Conservation (phyloP, 2,113 vertebrate species). For the Ptilorrhoa leucosticta region DNA sequence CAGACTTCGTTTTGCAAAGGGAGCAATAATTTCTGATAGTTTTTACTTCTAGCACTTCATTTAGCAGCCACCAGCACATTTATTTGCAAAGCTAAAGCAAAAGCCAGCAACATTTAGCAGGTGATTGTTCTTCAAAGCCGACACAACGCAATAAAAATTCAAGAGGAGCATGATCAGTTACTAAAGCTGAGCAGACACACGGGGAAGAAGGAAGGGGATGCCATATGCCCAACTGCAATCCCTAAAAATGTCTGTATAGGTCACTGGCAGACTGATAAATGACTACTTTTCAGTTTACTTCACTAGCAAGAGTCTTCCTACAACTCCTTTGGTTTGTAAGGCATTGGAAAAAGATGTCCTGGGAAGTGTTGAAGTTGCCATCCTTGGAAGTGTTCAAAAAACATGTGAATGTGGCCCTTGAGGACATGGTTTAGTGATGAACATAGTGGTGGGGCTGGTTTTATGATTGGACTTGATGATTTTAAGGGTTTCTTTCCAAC, state of each 20-base stretch:
- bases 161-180: background rate
- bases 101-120: background rate
- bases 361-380: rapidly evolving
- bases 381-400: background rate
- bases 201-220: rapidly evolving
- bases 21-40: background rate
- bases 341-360: background rate
- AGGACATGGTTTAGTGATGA: background rate
- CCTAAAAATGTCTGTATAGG: background rate
- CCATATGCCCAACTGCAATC: background rate
- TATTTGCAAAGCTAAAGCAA: background rate
- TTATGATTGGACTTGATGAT: background rate
- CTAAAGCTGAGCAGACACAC: background rate
- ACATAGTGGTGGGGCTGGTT: background rate
- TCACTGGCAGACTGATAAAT: background rate
- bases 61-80: background rate
- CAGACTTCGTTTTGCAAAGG: background rate
- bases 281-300: background rate
- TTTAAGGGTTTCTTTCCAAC: background rate
- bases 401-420: background rate
- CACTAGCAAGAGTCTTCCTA: background rate
- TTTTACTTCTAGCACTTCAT: background rate
- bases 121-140: background rate
- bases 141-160: background rate
- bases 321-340: background rate